Base-by-base conservation (phyloP, 2,113 vertebrate species). In the Cyprinus carpio region DNA sequence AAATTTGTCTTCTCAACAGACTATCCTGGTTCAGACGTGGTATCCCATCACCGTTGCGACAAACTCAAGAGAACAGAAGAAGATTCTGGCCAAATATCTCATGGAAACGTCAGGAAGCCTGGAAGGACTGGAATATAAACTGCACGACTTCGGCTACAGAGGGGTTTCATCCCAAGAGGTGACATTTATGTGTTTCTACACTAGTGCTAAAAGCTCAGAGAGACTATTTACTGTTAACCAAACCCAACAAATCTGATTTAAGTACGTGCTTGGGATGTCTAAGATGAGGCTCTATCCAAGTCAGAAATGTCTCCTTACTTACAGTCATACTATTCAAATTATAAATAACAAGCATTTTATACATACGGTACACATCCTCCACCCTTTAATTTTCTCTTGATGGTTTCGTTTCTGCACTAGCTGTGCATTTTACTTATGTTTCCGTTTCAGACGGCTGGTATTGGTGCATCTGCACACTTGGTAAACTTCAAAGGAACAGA, bases 401-500 rank as follows among this genome's bases (percentile, higher is more conserved):
- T 46, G 65, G 7, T 69, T 34, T 69, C 0, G 31, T 69, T 69
- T 84, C 49, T 62, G 60, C 8, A 62, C 10, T 40, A 74, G 12
- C 20, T 23, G 1, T 75, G 54, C 10, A 2, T 76, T 82, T 31
- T 15, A 20, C 6, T 4, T 2, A 12, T 40, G 34, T 82, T 75
- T 23, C 82, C 0, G 49, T 89, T 87, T 43, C 87, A 99, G 98
- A 99, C 98, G 89, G 98, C 98, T 81, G 98, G 98, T 85, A 99
- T 99, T 77, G 98, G 98, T 43, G 98, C 97, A 8, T 99, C 98
- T n/a, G 97, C 98, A 90, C 97, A 99, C 92, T 93, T 99, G 93
- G 97, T 99, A 75, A 99, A 99, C 94, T 99, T 99, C 90, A 99
- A 99, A 94, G 98, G 98, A 94, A 99, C 98, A 71, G 98, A 99